Conservation (phyloP, 2,113 vertebrate species). For the Poeciliopsis turrubarensis region DNA sequence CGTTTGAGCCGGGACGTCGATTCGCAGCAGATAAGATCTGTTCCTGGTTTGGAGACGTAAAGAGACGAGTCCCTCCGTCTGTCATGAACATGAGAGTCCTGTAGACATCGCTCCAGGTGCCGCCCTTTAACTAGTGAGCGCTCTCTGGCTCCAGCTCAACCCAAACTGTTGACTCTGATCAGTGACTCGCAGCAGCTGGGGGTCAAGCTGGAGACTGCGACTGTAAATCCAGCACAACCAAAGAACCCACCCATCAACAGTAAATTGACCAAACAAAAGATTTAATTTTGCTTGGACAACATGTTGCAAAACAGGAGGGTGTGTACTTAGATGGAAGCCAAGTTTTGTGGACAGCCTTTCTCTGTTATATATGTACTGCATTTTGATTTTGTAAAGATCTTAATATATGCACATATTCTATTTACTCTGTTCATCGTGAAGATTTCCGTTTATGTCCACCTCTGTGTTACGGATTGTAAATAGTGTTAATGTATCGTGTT, state of each 20-base stretch:
- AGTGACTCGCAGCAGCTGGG: conserved; percentile 46
- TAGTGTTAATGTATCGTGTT: conserved; percentile 75
- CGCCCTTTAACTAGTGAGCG: conserved; percentile 19
- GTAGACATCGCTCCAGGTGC: conserved; percentile 31
- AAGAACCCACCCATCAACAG: conserved; percentile 74
- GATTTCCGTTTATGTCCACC: conserved; percentile 68
- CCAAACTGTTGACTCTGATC: conserved; percentile 28
- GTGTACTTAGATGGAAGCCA: conserved; percentile 72
- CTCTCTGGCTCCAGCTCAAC: conserved; percentile 29
- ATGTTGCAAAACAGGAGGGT: conserved; percentile 61
- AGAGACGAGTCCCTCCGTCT: conserved; percentile 30
- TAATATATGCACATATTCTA: conserved; percentile 81
- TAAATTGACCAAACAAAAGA: conserved; percentile 72
- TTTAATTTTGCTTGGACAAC: conserved; percentile 62
- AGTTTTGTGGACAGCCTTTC: conserved; percentile 72
- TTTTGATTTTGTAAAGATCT: conserved; percentile 79
- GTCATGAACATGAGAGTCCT: conserved; percentile 19
- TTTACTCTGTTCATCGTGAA: conserved; percentile 73
- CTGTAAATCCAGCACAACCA: conserved; percentile 73
- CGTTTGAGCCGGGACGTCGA: conserved; percentile 19
- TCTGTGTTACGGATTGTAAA: conserved; percentile 79
- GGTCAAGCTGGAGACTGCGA: conserved; percentile 43
- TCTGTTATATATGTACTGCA: conserved; percentile 69
- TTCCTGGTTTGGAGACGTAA: conserved; percentile 42
- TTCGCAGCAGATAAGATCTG: conserved; percentile 14